A percentile compares a stretch with the other conserved stretches of the same genome.
Conservation (phyloP, 1,140 invertebrate genomes). For the Drosophila bipectinata region DNA sequence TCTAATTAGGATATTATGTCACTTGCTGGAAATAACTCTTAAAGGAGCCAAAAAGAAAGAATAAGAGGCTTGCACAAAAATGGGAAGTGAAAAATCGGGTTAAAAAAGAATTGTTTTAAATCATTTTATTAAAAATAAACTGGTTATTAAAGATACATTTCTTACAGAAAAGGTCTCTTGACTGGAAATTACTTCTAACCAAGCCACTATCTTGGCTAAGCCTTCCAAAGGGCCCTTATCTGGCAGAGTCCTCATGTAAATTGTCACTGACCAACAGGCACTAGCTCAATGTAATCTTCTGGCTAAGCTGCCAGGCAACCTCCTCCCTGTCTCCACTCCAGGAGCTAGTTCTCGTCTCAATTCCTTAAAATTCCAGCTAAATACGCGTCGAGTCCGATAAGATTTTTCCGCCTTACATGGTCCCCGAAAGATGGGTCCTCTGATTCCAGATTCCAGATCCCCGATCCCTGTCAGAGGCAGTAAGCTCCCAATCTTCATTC, state of each 20-base stretch:
- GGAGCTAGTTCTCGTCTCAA: slow-evolving; percentile 6
- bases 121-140: too few relatives aligned
- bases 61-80: neutral
- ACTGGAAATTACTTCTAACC: slow-evolving; percentile 7
- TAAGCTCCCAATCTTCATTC: slow-evolving; percentile 41
- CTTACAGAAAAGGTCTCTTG: neutral
- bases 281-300: slow-evolving; percentile 62
- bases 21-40: slow-evolving; percentile 10
- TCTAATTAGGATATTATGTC: slow-evolving; percentile 59
- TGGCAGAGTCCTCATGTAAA: slow-evolving; percentile 47
- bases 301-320: slow-evolving; percentile 25
- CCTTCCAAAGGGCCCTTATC: slow-evolving; percentile 31
- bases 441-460: slow-evolving; percentile 13
- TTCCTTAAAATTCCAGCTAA: slow-evolving; percentile 74
- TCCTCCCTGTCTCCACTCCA: neutral
- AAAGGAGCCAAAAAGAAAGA: neutral
- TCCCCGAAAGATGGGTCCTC: neutral
- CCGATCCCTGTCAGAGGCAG: slow-evolving; percentile 8
- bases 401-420: slow-evolving; percentile 63
- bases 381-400: slow-evolving; percentile 67
- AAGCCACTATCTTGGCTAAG: slow-evolving; percentile 10
- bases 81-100: neutral
- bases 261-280: slow-evolving; percentile 65
- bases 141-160: too few relatives aligned
- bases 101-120: too few relatives aligned